Percentiles rank a stretch among this genome's conserved stretches.
These are phyloP conservation scores for Hanleya hanleyi DNA, from an alignment of 2,888 invertebrate genomes.

Conservation along the genomic window DNA sequence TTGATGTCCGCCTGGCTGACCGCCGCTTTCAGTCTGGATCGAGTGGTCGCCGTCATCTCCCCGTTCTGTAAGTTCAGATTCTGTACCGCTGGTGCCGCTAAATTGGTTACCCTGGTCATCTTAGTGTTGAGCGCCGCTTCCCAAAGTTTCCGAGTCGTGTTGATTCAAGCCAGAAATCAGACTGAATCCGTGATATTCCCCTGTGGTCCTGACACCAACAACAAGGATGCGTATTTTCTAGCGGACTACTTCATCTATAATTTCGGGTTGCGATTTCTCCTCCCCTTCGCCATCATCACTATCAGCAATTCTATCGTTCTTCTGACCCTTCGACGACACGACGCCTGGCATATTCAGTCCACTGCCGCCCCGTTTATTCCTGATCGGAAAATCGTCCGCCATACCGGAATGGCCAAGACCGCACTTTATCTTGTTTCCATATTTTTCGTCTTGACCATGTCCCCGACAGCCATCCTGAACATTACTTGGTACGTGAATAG, in stretches of 20 bases:
- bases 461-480: background rate
- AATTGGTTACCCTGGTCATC: background rate
- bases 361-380: background rate
- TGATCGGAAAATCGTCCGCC: background rate
- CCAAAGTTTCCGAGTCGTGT: background rate
- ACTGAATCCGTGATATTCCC: background rate
- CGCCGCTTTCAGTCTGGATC: slow-evolving; percentile 2
- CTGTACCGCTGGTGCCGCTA: background rate
- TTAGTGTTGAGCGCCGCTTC: background rate
- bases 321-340: background rate
- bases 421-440: background rate
- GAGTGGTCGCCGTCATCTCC: background rate
- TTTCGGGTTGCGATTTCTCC: slow-evolving; percentile 1
- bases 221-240: slow-evolving; percentile 2
- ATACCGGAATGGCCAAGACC: background rate
- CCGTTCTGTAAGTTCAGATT: background rate
- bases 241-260: background rate
- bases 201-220: background rate
- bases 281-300: background rate
- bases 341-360: background rate
- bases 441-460: slow-evolving; percentile 2
- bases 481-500: background rate
- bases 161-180: background rate
- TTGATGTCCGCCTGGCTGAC: background rate
- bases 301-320: background rate